A percentile compares a stretch with the other conserved stretches of the same genome.
phyloP scores from a whole-genome alignment of 2,797 vertebrate genomes.

The Phoxinus dragarum region DNA sequence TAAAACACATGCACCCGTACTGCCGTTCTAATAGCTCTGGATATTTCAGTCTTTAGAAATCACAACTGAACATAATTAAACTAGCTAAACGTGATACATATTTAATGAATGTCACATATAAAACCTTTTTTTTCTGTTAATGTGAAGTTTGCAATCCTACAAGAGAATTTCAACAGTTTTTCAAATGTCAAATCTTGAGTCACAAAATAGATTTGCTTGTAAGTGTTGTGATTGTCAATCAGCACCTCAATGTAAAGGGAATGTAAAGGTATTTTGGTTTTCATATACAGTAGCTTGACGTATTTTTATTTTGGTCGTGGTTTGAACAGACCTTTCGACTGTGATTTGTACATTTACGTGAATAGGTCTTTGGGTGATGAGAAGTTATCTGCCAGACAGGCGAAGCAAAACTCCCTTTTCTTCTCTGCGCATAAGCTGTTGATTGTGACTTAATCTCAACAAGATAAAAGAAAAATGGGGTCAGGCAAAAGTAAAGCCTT shows the following conservation, averaged over 20 bases:
- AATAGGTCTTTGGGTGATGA: constrained; percentile 6
- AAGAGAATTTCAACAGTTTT: too few species aligned
- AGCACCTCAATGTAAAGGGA: background rate
- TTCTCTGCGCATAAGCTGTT: constrained; percentile 29
- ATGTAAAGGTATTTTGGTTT: background rate
- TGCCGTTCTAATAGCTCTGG: background rate
- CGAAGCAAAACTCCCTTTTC: constrained; percentile 25
- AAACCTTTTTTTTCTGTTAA: background rate
- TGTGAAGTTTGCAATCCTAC: background rate
- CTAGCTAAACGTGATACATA: background rate
- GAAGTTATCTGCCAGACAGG: constrained; percentile 22
- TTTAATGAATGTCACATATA: background rate
- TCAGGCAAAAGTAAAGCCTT: constrained; percentile 68
- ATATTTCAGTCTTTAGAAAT: background rate
- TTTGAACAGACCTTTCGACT: background rate
- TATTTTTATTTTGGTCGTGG: background rate
- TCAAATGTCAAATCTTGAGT: background rate
- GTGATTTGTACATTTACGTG: background rate
- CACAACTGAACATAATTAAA: constrained; percentile 8
- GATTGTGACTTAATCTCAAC: constrained; percentile 59
- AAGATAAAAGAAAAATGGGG: constrained; percentile 41
- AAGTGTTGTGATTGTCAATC: background rate
- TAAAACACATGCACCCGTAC: background rate
- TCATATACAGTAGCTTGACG: background rate
- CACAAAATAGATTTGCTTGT: background rate